Evolutionary conservation across 2,113 vertebrate species (phyloP).

Genomic region (Oophaga pumilio): DNA sequence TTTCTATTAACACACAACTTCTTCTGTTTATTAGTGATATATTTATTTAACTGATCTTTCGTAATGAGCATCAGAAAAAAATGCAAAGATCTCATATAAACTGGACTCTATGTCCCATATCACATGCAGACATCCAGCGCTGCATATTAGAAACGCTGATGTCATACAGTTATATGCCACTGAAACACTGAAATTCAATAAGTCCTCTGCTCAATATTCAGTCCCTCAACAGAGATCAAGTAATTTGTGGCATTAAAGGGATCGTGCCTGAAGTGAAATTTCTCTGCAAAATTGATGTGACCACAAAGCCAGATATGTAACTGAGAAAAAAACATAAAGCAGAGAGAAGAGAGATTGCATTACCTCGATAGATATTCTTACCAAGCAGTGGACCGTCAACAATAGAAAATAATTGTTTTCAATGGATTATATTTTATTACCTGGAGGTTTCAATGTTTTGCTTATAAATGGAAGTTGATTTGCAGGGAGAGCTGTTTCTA

Average conservation of each 20-base stretch:
- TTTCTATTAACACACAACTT: not conserved
- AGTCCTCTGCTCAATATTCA: constrained; percentile 20
- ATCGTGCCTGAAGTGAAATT: constrained; percentile 22
- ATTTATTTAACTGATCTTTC: constrained; percentile 3
- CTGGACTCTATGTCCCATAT: not conserved
- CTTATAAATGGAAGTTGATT: not conserved
- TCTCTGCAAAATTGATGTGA: constrained; percentile 35
- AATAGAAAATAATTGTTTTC: constrained; percentile 1
- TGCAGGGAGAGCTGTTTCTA: not conserved
- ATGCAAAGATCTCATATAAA: not conserved
- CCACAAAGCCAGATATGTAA: constrained; percentile 37
- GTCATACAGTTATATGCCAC: constrained; percentile 15
- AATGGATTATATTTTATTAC: constrained; percentile 4
- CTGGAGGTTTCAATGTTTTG: not conserved
- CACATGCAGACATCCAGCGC: not conserved
- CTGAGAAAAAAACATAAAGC: not conserved
- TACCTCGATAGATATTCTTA: constrained; percentile 9
- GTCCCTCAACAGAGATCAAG: constrained; percentile 31
- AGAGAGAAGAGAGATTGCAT: not conserved
- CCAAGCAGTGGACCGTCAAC: not conserved
- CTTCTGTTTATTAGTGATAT: no score
- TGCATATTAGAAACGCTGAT: constrained; percentile 18
- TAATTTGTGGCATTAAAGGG: constrained; percentile 32
- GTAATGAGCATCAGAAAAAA: not conserved
- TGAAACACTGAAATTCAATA: constrained; percentile 24